These are phyloP conservation scores for Odontocerum albicorne DNA, from an alignment of 2,888 invertebrate species.

Conservation along the genomic window DNA sequence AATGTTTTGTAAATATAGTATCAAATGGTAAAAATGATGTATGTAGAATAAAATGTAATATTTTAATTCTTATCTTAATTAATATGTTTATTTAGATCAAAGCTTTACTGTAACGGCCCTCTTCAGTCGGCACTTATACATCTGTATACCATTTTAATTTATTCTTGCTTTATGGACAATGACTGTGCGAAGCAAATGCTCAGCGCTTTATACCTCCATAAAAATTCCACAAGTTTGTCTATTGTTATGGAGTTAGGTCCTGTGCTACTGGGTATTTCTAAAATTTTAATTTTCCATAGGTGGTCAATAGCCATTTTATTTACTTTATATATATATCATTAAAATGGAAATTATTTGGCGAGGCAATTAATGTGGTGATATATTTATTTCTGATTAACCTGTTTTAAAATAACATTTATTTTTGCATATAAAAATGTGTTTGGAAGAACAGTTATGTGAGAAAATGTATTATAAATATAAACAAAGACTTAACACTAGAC, in stretches of 20 bases:
- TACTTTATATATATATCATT: background rate
- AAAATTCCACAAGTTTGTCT: too few species aligned
- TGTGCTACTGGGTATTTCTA: background rate
- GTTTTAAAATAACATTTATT: slow-evolving; percentile 22
- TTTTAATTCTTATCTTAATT: slow-evolving; percentile 34
- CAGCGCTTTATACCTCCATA: background rate
- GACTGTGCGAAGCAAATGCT: background rate
- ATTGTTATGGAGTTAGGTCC: background rate
- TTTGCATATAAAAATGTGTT: slow-evolving; percentile 20
- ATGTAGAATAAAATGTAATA: slow-evolving; percentile 46
- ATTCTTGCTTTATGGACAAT: slow-evolving; percentile 3
- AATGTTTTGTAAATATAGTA: slow-evolving; percentile 29
- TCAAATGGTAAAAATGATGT: slow-evolving; percentile 44
- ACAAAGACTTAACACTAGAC: slow-evolving; percentile 35
- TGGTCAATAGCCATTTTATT: too few species aligned
- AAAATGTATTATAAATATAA: slow-evolving; percentile 31
- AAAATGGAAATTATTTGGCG: background rate
- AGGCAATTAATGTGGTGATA: background rate
- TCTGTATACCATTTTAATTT: slow-evolving; percentile 14
- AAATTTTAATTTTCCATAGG: background rate
- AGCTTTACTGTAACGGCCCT: slow-evolving; percentile 27
- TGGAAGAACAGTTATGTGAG: slow-evolving; percentile 17
- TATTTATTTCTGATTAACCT: slow-evolving; percentile 26
- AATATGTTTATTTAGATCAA: slow-evolving; percentile 36
- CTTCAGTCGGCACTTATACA: slow-evolving; percentile 24